Evolutionary conservation across 2,888 invertebrate species (phyloP).

Genomic region (Troglohyphantes excavatus): DNA sequence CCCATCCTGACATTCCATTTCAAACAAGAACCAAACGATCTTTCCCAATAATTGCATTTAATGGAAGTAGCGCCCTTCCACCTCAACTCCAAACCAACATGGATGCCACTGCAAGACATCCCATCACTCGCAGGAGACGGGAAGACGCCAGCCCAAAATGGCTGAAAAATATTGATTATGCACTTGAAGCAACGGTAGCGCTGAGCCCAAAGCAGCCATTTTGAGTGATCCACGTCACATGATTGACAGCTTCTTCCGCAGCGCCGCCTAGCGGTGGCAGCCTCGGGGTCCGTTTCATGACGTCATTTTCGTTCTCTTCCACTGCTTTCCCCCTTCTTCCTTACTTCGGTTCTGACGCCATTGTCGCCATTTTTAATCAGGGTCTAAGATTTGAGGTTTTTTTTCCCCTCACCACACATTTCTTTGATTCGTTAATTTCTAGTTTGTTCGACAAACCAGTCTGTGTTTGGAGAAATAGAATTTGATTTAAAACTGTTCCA

Average conservation of each 20-base stretch:
- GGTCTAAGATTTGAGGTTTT: conserved; percentile 39
- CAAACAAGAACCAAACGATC: neutral
- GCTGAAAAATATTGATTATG: conserved; percentile 79
- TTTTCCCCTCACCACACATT: conserved; percentile 17
- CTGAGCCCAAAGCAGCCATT: conserved; percentile 75
- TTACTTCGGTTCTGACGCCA: conserved; percentile 70
- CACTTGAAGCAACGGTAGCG: conserved; percentile 76
- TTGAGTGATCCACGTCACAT: conserved; percentile 79
- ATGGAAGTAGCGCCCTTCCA: conserved; percentile 34
- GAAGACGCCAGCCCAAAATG: conserved; percentile 76
- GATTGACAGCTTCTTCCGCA: conserved; percentile 78
- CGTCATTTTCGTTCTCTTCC: conserved; percentile 61
- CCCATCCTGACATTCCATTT: neutral
- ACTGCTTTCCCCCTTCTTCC: conserved; percentile 32
- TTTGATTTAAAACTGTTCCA: neutral
- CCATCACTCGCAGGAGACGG: conserved; percentile 75
- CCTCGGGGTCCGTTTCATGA: conserved; percentile 73
- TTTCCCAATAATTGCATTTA: conserved; percentile 37
- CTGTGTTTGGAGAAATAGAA: neutral
- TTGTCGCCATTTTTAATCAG: conserved; percentile 78
- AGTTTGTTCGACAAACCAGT: neutral
- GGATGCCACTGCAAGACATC: conserved; percentile 71
- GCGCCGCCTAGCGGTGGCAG: conserved; percentile 68
- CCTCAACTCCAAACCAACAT: conserved; percentile 55
- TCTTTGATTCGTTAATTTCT: conserved; percentile 31